Conservation (phyloP, 2,888 invertebrate genomes). For the Luperina nickerlii region DNA sequence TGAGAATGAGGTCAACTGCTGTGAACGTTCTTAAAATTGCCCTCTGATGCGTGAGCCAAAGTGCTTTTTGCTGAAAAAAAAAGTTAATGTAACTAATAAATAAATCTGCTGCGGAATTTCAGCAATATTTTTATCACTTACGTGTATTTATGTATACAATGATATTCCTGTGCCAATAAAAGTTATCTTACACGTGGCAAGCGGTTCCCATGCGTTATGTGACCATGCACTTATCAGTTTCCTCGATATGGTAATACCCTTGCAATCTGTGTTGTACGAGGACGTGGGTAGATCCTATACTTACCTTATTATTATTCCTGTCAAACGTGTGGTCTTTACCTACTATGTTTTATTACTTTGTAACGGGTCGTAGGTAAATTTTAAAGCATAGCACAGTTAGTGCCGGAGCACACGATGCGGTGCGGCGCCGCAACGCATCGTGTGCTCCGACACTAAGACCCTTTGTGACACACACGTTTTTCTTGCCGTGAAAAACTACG, state of each 20-base stretch:
- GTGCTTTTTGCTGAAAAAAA: neutral
- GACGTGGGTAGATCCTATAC: conserved; percentile 7
- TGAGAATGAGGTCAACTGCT: too few species aligned
- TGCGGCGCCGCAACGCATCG: too few species aligned
- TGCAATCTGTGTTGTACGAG: conserved; percentile 4
- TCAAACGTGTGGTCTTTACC: conserved; percentile 28
- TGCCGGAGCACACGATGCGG: too few species aligned
- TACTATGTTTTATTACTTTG: neutral
- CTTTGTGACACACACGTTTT: neutral
- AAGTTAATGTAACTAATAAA: neutral
- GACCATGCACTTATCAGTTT: conserved; percentile 49
- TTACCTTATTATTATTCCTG: conserved; percentile 45
- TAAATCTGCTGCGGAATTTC: conserved; percentile 28
- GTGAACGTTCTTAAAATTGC: too few species aligned
- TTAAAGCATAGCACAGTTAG: neutral
- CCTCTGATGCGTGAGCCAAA: neutral
- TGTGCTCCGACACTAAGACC: too few species aligned
- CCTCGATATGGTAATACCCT: conserved; percentile 45
- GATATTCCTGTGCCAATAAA: conserved; percentile 35
- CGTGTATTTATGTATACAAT: conserved; percentile 1
- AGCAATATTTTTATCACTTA: conserved; percentile 14
- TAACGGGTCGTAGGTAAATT: neutral
- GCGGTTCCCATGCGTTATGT: conserved; percentile 37
- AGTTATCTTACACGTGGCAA: conserved; percentile 63
- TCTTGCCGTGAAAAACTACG: neutral